Percentiles rank a stretch among this genome's conserved stretches.
Evolutionary conservation across 2,888 invertebrate species (phyloP).

Genomic region (Synergus laeviventris): DNA sequence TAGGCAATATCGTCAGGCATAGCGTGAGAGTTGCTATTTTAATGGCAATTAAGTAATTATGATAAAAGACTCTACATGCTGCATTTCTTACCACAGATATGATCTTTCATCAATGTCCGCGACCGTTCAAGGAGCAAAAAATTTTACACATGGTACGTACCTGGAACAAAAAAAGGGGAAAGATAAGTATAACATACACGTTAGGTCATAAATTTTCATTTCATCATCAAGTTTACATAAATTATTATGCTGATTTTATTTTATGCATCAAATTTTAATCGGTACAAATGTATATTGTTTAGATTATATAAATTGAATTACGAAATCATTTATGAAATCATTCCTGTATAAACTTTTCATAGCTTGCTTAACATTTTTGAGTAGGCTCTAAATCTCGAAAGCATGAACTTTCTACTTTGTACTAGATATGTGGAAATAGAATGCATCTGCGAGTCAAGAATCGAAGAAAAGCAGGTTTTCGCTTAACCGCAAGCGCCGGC

Average conservation of each 20-base stretch:
- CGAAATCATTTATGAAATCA: background rate
- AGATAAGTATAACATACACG: conserved; percentile 20
- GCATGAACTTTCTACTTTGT: background rate
- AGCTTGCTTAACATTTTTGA: background rate
- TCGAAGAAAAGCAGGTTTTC: conserved; percentile 55
- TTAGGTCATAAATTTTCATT: conserved; percentile 6
- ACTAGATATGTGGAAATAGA: background rate
- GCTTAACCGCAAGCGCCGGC: conserved; percentile 65
- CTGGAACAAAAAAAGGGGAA: conserved; percentile 49
- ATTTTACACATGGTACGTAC: conserved; percentile 46
- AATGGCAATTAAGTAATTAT: conserved; percentile 63
- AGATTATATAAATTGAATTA: background rate
- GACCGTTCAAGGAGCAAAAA: conserved; percentile 39
- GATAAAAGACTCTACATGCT: conserved; percentile 51
- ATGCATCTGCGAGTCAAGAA: conserved; percentile 11
- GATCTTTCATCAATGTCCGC: conserved; percentile 27
- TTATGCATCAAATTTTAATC: background rate
- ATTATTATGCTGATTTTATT: background rate
- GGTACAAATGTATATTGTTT: background rate
- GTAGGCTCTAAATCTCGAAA: background rate
- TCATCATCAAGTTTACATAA: conserved; percentile 19
- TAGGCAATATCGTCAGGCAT: conserved; percentile 41
- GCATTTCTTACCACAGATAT: conserved; percentile 29
- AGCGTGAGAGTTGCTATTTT: conserved; percentile 61
- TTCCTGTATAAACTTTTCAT: background rate